Base-by-base conservation (phyloP, 2,113 vertebrate genomes). In the Bubo bubo region DNA sequence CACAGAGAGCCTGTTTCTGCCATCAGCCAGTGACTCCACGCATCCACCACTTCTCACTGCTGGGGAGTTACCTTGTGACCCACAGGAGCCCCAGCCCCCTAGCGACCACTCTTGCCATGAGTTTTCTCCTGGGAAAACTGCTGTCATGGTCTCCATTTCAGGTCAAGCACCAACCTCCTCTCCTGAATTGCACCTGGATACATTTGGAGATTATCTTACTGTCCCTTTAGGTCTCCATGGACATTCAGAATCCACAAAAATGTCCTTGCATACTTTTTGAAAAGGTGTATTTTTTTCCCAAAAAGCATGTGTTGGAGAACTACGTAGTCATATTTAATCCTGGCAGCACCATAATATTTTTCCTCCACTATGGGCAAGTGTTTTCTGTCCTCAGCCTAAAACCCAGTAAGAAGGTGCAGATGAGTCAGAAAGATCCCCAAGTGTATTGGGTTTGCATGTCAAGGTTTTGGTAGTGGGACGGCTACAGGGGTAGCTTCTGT, bases 331-430 rank as follows among this genome's bases (percentile, higher is more conserved):
- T 95, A 64, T 91, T 97, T 23, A 77, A 88, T 32, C 81, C 92
- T 1, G 96, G 96, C 79, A 79, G 52, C 39, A 79, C 37, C 6
- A 92, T 94, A 7, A 97, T 90, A 8, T 37, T 97, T 24, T 95
- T 97, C 39, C 75, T 98, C 30, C 85, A 91, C 30, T 97, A 98
- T 43, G 93, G 97, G 96, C 22, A 97, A 97, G 10, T 98, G 96
- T 66, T 98, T 28, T 7, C 12, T 68, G 28, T 97, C 32, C 95
- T 96, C 12, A 94, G 47, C 4, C 52, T 79, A 3, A 76, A 79
- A 20, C 30, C 22, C 16, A 30, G 28, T 26, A 39, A 63, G 28
- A 80, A 87, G 58, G 12, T 82, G 16, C 15, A 79, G 39, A 88
- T 79, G 6, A 58, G 55, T 20, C 58, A 60, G 41, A 70, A 45